Evolutionary conservation across 2,888 invertebrate species (phyloP).

Genomic region (Drosophila stalkeri): DNA sequence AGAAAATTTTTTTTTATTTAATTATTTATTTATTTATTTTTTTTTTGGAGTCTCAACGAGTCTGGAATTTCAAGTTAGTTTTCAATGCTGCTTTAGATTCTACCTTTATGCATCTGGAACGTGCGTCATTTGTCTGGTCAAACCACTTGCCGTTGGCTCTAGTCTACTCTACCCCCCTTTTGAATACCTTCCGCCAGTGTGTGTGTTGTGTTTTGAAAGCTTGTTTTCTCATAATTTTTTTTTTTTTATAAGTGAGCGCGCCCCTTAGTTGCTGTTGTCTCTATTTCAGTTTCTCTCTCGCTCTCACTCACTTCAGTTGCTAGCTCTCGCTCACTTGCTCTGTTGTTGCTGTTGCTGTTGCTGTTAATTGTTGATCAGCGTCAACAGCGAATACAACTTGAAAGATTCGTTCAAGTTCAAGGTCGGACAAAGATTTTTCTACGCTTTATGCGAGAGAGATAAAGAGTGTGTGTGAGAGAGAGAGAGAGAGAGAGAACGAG

Average conservation of each 20-base stretch:
- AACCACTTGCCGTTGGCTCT: constrained; percentile 32
- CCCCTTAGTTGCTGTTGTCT: neutral
- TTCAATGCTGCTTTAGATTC: constrained; percentile 5
- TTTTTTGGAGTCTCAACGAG: neutral
- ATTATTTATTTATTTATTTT: neutral
- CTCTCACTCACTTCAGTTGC: constrained; percentile 4
- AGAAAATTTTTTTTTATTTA: neutral
- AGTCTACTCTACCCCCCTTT: neutral
- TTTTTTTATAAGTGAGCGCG: constrained; percentile 32
- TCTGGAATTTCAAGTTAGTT: constrained; percentile 21
- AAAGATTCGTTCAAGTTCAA: constrained; percentile 71
- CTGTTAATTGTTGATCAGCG: constrained; percentile 57
- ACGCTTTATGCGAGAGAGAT: constrained; percentile 16
- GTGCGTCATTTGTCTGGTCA: constrained; percentile 50
- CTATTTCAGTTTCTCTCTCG: constrained; percentile 4
- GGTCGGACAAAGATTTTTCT: constrained; percentile 67
- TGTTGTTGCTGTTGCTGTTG: constrained; percentile 14
- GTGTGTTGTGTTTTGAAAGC: constrained; percentile 9
- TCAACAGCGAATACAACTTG: constrained; percentile 33
- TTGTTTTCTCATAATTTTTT: constrained; percentile 44
- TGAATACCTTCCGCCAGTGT: neutral
- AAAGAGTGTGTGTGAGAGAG: neutral
- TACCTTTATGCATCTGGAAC: constrained; percentile 29
- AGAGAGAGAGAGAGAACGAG: no score
- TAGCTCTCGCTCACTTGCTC: constrained; percentile 14